Evolutionary conservation across 2,888 invertebrate species (phyloP), one percentile per base, ranked within the genome.

Genomic region (Pocota personata): DNA sequence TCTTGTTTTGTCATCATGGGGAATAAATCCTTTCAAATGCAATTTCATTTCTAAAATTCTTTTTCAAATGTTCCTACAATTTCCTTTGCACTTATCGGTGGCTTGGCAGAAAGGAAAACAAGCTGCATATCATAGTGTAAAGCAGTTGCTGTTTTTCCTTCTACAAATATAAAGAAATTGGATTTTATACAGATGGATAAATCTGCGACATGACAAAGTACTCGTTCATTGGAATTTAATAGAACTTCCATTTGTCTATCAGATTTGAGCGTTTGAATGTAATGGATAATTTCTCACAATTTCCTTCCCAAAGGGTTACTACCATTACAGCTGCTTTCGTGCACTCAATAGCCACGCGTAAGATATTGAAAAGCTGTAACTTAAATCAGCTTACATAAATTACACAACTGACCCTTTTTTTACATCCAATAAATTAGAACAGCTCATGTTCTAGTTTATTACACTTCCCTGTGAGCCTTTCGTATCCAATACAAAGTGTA

Each of bases 361-460:
- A 1, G 30, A 72, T 50, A 79, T 72, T 50, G 37, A 21, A 50
- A 64, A 72, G 66, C 64, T 48, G 57, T 57, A 58, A 57, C 27
- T 62, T 52, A 71, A 30, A 24, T 58, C 14, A 50, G n/a, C 32
- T 62, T n/a, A 35, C 71, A 64, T 30, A 30, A 69, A 60, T 27
- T 32, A 43, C 32, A 10, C 37, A 64, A 64, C 40, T 64, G 79
- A 57, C 72, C 79, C 57, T 64, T 72, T 66, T 58, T 50, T 62
- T 66, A 43, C 7, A 35, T 52, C 43, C 27, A 43, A 73, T 80
- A 73, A 80, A 80, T 80, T 73, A 73, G 58, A 50, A 32, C 24
- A 58, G 66, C 66, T 52, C 66, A 40, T 73, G 66, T 73, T 73
- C 58, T 50, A 73, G 57, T 72, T 79, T 72, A 58, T 79, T 64